These are phyloP conservation scores for Polypterus bichir DNA, from an alignment of 2,113 vertebrate species.

Conservation along the genomic window DNA sequence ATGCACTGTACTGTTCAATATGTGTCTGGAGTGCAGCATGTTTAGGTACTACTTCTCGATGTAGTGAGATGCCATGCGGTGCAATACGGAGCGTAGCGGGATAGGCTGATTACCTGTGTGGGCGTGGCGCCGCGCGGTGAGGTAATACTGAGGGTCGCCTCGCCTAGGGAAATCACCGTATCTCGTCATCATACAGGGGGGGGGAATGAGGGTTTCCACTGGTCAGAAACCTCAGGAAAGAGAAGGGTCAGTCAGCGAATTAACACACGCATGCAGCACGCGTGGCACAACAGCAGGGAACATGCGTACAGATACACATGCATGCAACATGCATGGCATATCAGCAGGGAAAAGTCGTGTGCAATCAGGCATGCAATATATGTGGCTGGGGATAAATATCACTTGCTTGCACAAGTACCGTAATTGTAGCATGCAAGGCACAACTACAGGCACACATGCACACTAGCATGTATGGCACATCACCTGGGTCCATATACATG, in stretches of 20 bases:
- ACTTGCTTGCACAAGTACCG: too few species aligned
- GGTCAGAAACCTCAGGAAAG: neutral
- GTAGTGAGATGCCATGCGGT: too few species aligned
- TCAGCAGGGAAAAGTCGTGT: neutral
- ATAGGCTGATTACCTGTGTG: conserved; percentile 58
- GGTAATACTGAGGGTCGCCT: conserved; percentile 70
- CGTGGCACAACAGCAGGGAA: conserved; percentile 10
- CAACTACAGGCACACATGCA: too few species aligned
- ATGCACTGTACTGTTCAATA: too few species aligned
- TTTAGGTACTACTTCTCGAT: too few species aligned
- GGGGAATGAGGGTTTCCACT: conserved; percentile 11
- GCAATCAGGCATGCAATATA: too few species aligned
- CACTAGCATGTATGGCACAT: too few species aligned
- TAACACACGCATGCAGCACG: conserved; percentile 24
- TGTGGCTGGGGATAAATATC: too few species aligned
- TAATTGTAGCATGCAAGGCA: too few species aligned
- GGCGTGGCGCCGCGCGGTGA: conserved; percentile 60
- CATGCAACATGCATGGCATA: neutral
- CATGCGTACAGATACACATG: neutral
- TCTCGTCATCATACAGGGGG: conserved; percentile 53
- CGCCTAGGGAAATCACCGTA: conserved; percentile 74
- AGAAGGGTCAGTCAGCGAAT: conserved; percentile 21
- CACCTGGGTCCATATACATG: too few species aligned
- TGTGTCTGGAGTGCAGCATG: too few species aligned
- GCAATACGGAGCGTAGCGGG: conserved; percentile 20